Base-by-base conservation (phyloP, 2,888 invertebrate genomes). In the Ectropis crepuscularia region DNA sequence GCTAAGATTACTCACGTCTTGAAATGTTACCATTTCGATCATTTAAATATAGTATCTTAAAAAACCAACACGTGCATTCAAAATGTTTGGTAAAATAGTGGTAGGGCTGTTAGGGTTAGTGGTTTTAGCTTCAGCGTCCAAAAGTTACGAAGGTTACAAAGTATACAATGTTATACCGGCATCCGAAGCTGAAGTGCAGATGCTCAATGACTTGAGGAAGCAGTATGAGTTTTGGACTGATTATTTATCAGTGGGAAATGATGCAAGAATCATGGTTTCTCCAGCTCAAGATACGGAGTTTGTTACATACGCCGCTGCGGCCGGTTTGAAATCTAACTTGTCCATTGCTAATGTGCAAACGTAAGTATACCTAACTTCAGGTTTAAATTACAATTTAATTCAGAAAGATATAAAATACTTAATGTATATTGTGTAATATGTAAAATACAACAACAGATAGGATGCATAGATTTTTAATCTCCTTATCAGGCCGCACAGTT, bases 101-200 rank as follows among this genome's bases (percentile, higher is more conserved):
- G n/a, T 73, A 28, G 28, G 54, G 6, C 28, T 79, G 7, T 38
- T 74, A 11, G 63, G 67, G 9, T 6, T 74, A 6, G 51, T 68
- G 51, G 62, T 65, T 37, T 39, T 68, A 43, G 62, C 67, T 28
- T 61, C 69, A 51, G 78, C 80, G 2, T 74, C 70, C 8, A 75
- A 71, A 61, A 82, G 88, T 57, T 95, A 92, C 73, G 89, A 94
- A 61, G 91, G 94, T 62, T 95, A 94, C 74, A 93, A 93, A 74
- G 93, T 95, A 10, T 94, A 93, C 68, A 87, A 93, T 68, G 82
- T 94, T 6, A 80, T 82, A 4, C 94, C 95, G 4, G 76, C 74
- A 28, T 86, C 83, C 5, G 77, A 82, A 0, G 78, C 77, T 0
- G 93, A 95, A 61, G 76, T 94, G 54, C 80, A 88, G 45, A 81